These are phyloP conservation scores for Cydia pomonella DNA, from an alignment of 1,140 invertebrate species.

Conservation along the genomic window DNA sequence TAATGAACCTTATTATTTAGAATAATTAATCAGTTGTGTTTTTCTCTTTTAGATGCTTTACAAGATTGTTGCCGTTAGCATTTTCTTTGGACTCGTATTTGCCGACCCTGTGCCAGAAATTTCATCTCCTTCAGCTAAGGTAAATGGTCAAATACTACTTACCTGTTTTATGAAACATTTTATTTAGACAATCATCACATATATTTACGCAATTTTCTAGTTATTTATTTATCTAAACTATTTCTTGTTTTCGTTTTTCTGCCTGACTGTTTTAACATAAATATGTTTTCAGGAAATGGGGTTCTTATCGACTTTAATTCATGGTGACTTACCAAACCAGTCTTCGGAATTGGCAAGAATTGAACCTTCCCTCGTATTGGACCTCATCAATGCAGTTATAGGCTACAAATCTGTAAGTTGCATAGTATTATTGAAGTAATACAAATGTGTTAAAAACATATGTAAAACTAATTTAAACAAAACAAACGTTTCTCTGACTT, in stretches of 20 bases:
- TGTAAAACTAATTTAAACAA: background rate
- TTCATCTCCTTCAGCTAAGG: constrained; percentile 1
- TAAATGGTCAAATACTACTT: constrained; percentile 21
- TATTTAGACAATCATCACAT: too few relatives aligned
- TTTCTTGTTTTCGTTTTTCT: background rate
- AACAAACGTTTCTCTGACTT: background rate
- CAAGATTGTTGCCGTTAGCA: constrained; percentile 33
- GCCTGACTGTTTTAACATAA: background rate
- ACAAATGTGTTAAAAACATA: background rate
- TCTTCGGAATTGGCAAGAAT: constrained; percentile 15
- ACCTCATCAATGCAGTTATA: background rate
- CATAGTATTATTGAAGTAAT: background rate
- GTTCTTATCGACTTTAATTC: background rate
- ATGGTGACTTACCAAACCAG: background rate
- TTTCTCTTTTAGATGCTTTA: constrained; percentile 39
- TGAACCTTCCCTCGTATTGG: constrained; percentile 3
- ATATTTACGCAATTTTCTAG: too few relatives aligned
- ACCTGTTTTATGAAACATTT: too few relatives aligned
- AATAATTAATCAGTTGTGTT: background rate
- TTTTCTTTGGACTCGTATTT: constrained; percentile 34
- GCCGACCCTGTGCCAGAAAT: constrained; percentile 33
- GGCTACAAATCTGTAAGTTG: constrained; percentile 34
- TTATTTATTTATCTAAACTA: too few relatives aligned
- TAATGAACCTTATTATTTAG: background rate
- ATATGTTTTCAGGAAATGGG: constrained; percentile 1